phyloP scores from a whole-genome alignment of 2,113 vertebrate species.

The Poecile atricapillus region DNA sequence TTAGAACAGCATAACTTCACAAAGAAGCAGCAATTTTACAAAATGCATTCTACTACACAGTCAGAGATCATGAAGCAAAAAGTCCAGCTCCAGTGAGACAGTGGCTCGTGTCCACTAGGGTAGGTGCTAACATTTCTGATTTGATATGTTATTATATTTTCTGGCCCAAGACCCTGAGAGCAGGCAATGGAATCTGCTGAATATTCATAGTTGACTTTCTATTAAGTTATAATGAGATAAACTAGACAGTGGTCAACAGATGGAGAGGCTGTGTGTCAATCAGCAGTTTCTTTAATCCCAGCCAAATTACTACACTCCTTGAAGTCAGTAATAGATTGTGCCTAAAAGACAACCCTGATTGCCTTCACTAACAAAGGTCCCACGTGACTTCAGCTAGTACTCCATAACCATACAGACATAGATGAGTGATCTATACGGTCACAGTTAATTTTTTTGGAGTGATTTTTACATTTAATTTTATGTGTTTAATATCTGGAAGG shows the following conservation, averaged over 20 bases:
- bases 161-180: neutral
- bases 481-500: neutral
- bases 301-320: neutral
- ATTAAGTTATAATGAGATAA: constrained; percentile 2
- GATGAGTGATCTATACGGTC: neutral
- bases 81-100: neutral
- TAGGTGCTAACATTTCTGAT: neutral
- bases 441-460: neutral
- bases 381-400: neutral
- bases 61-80: neutral
- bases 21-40: neutral
- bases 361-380: neutral
- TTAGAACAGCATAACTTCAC: neutral
- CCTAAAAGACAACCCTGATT: neutral
- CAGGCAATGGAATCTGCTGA: neutral
- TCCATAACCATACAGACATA: neutral
- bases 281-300: neutral
- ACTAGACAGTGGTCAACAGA: neutral
- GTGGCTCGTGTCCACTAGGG: neutral
- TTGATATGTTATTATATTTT: neutral
- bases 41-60: neutral
- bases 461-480: constrained; percentile 11
- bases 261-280: neutral
- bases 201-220: neutral
- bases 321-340: neutral